Base-by-base conservation (phyloP, 2,113 vertebrate species). In the Anhinga rufa region DNA sequence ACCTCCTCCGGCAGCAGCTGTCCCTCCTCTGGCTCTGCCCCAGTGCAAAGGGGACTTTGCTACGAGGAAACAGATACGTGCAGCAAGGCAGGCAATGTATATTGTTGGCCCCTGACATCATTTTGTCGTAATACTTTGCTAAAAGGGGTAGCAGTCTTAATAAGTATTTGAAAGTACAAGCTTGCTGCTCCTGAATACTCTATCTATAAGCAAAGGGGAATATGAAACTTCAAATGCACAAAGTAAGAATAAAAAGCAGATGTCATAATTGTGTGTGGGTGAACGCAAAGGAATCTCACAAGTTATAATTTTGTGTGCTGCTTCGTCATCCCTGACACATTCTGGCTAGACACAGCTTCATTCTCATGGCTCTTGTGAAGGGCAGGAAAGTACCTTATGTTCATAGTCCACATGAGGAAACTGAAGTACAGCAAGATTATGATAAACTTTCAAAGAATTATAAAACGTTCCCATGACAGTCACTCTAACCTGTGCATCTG, bases 11-110 rank as follows among this genome's bases (percentile, higher is more conserved):
- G 49, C n/a, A 57, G 24, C 68, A 42, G 58, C 10, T 28, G 24
- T 22, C 32, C 52, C 17, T 65, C 42, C 64, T 36, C 71, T 8
- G n/a, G 15, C 74, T 62, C 36, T 61, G 25, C 51, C 74, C 25
- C 32, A 8, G 25, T 4, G 26, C 22, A 21, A 11, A 21, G 26
- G 12, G 38, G 66, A 29, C 16, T 26, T 9, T 9, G 54, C 49
- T 40, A 3, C 4, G 64, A 60, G 49, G 21, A 62, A 77, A 38
- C 1, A 2, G 11, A 4, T 11, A 29, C 5, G 0, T 20, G 22
- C 36, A 65, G 66, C 15, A 6, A 21, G 26, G 42, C 7, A 49
- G 10, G 28, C 9, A 21, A 42, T 5, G 19, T 7, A 5, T 12
- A 17, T 7, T 8, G 46, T 24, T 68, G 17, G 25, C 21, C 25